Conservation (phyloP, 2,113 vertebrate species). For the Papio anubis region DNA sequence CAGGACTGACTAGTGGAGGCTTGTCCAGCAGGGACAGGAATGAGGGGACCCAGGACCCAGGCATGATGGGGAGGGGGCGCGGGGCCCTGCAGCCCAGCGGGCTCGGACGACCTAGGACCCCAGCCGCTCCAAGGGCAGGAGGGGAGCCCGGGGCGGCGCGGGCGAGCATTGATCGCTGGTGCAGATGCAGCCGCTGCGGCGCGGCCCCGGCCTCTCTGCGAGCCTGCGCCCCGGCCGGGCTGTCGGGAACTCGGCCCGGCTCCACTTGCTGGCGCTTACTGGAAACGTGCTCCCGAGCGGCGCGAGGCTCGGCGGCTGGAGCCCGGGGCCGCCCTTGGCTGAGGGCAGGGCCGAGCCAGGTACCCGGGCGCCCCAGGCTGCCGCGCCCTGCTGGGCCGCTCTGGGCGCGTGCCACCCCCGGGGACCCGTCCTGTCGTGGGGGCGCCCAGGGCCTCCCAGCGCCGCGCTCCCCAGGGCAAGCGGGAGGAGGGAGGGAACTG, state of each 20-base stretch:
- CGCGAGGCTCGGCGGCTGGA: background rate
- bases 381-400: background rate
- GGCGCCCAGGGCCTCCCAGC: background rate
- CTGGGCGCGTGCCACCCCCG: background rate
- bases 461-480: background rate
- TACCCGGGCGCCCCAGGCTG: background rate
- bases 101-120: background rate
- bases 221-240: conserved; percentile 27
- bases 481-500: background rate
- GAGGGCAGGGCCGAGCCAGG: background rate
- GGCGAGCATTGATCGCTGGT: conserved; percentile 55
- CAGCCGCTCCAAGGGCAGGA: background rate
- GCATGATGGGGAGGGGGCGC: background rate
- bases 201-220: background rate
- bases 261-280: conserved; percentile 46
- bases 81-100: background rate
- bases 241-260: conserved; percentile 71
- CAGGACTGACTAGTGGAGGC: no score
- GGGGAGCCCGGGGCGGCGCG: background rate
- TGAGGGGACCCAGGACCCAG: background rate
- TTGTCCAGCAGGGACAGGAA: background rate
- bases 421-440: background rate
- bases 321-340: background rate
- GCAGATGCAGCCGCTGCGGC: background rate
- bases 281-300: conserved; percentile 57